Evolutionary conservation across 35 echinoderm and acorn worm species (phyloP).

Genomic region (Ophioderma brevispina): DNA sequence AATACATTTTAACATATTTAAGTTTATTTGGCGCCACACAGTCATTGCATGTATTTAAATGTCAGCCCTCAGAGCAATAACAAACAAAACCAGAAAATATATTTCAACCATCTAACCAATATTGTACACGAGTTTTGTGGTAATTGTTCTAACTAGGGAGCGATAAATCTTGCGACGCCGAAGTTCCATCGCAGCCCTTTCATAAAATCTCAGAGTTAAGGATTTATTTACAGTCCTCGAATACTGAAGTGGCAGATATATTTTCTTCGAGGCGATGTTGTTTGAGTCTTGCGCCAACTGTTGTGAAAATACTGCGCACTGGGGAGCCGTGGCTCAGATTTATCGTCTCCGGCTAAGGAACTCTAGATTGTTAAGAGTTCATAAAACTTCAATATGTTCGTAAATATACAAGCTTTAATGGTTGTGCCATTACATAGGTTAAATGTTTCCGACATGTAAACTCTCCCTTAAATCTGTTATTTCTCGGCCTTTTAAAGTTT

Average conservation of each 20-base stretch:
- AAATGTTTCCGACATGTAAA: no score
- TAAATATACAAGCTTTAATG: no score
- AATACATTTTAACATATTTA: no score
- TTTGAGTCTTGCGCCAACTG: neutral
- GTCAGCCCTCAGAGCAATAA: neutral
- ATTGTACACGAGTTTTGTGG: conserved; percentile 13
- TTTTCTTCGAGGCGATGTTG: neutral
- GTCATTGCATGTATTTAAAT: no score
- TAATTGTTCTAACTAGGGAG: neutral
- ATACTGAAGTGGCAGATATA: neutral
- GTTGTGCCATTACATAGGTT: no score
- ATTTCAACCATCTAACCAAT: neutral
- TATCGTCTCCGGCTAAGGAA: neutral
- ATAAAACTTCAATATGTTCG: no score
- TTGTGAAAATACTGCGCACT: neutral
- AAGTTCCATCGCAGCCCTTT: neutral
- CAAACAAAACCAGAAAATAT: neutral
- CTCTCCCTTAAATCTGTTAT: no score
- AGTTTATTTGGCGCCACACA: no score
- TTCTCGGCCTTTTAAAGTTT: no score
- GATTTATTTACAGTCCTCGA: neutral
- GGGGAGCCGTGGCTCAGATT: neutral
- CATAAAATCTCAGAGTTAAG: neutral
- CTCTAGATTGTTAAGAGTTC: neutral
- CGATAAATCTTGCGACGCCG: neutral